These are phyloP conservation scores for Epinotia ramella DNA, from an alignment of 2,888 invertebrate species.

Conservation along the genomic window DNA sequence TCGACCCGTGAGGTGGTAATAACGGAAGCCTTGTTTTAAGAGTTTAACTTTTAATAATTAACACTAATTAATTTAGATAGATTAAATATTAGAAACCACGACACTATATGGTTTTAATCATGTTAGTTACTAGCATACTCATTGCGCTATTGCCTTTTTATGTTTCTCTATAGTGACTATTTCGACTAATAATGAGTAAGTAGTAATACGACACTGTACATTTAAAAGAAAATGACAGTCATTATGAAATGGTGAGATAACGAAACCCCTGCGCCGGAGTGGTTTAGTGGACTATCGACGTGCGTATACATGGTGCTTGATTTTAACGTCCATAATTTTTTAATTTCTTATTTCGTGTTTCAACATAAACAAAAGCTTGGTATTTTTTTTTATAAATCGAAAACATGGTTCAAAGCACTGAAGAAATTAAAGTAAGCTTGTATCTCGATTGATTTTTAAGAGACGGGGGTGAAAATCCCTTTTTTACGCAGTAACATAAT, in stretches of 20 bases:
- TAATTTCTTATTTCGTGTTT: too few species aligned
- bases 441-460: too few species aligned
- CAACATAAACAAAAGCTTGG: too few species aligned
- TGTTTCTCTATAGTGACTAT: too few species aligned
- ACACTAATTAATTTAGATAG: not conserved
- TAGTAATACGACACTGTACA: not conserved
- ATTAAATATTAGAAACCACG: not conserved
- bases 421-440: too few species aligned
- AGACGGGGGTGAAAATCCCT: too few species aligned
- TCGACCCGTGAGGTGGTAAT: slow-evolving; percentile 8
- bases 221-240: slow-evolving; percentile 18
- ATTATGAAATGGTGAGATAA: slow-evolving; percentile 30
- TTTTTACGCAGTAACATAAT: too few species aligned
- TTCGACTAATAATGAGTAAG: too few species aligned
- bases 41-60: not conserved
- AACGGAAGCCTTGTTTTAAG: slow-evolving; percentile 14
- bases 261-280: slow-evolving; percentile 37
- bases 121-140: not conserved
- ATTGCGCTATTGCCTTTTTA: too few species aligned
- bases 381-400: too few species aligned
- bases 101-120: not conserved
- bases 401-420: too few species aligned
- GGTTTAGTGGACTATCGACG: slow-evolving; percentile 17
- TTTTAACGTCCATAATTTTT: not conserved
- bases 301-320: not conserved